phyloP scores from a whole-genome alignment of 2,797 vertebrate genomes.

The Notamacropus eugenii region DNA sequence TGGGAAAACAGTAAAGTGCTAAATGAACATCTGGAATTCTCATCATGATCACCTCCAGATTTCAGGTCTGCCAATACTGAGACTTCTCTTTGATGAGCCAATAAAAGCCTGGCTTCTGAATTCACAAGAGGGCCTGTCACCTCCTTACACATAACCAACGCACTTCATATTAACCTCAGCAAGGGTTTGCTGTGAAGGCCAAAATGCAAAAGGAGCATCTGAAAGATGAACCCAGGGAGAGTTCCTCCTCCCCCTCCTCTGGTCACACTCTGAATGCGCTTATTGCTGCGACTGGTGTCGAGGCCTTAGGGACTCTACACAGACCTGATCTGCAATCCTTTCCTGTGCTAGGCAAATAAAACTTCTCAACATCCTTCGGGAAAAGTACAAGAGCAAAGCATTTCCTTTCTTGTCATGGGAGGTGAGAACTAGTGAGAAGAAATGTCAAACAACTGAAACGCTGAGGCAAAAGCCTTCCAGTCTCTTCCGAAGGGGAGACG shows the following conservation, averaged over 20 bases:
- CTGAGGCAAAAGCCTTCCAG: constrained; percentile 33
- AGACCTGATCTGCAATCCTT: background rate
- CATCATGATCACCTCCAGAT: background rate
- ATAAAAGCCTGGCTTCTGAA: background rate
- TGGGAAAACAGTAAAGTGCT: background rate
- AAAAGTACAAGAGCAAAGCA: constrained; percentile 37
- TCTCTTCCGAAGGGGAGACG: constrained; percentile 10
- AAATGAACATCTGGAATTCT: background rate
- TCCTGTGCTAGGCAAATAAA: background rate
- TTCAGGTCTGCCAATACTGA: background rate
- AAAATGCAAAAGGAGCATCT: constrained; percentile 46
- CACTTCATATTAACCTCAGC: background rate
- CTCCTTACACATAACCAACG: background rate
- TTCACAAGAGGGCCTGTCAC: constrained; percentile 14
- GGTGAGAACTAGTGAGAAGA: constrained; percentile 6
- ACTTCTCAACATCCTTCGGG: background rate
- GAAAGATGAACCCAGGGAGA: background rate
- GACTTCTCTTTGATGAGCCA: constrained; percentile 6
- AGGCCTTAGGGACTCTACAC: background rate
- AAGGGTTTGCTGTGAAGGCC: constrained; percentile 21
- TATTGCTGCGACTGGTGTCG: too few species aligned
- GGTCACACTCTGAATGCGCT: background rate
- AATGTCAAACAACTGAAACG: constrained; percentile 37
- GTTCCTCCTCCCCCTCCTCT: background rate
- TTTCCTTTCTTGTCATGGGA: constrained; percentile 26